phyloP scores from a whole-genome alignment of 1,140 invertebrate genomes.

The Halesus radiatus region DNA sequence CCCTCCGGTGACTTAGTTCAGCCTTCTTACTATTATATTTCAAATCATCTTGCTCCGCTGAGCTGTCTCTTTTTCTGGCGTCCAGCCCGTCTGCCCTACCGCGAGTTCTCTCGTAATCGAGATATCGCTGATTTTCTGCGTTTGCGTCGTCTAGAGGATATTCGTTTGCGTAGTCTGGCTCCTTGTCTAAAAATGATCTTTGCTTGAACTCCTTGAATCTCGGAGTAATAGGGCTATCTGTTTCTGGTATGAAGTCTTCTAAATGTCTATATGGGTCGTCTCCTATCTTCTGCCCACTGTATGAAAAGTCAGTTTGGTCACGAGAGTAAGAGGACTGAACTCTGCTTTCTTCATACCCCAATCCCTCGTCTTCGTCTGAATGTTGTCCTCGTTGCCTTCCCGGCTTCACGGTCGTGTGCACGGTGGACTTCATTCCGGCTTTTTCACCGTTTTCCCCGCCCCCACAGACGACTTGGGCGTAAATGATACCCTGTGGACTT shows the following conservation, averaged over 20 bases:
- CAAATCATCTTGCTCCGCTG: conserved; percentile 60
- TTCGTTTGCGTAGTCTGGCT: conserved; percentile 67
- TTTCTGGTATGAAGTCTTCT: conserved; percentile 61
- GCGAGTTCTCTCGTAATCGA: conserved; percentile 70
- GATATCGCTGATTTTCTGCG: conserved; percentile 39
- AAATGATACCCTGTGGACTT: conserved; percentile 74
- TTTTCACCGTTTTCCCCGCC: conserved; percentile 61
- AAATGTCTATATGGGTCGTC: conserved; percentile 61
- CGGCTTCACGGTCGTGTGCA: conserved; percentile 69
- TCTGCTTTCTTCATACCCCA: conserved; percentile 75
- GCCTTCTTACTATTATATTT: conserved; percentile 60
- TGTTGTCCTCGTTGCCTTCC: conserved; percentile 64
- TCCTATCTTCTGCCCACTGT: conserved; percentile 62
- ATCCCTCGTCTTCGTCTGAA: conserved; percentile 82
- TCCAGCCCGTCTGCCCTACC: conserved; percentile 79
- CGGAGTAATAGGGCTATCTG: conserved; percentile 67
- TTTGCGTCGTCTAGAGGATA: conserved; percentile 55
- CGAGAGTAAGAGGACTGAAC: conserved; percentile 56
- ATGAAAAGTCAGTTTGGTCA: conserved; percentile 62
- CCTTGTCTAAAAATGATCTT: conserved; percentile 66
- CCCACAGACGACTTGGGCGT: conserved; percentile 80
- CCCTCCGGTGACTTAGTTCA: conserved; percentile 79
- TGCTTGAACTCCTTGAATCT: conserved; percentile 66
- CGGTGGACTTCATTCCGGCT: conserved; percentile 68
- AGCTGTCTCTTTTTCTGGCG: conserved; percentile 70